Evolutionary conservation across 2,113 vertebrate species (phyloP).

Genomic region (Saimiri boliviensis): DNA sequence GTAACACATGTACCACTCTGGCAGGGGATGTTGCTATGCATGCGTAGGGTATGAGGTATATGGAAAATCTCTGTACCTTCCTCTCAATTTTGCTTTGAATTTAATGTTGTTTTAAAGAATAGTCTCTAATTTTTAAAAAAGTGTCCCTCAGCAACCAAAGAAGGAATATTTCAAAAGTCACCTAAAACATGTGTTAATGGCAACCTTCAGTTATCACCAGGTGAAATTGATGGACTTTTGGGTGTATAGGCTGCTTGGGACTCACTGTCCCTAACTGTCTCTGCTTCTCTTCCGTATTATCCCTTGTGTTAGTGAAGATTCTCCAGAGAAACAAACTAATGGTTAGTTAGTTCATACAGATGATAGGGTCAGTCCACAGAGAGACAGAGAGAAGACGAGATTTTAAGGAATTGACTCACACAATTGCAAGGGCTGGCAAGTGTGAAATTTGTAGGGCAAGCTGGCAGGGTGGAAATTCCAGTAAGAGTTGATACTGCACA

Average conservation of each 20-base stretch:
- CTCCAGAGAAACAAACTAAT: not conserved
- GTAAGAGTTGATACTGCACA: not conserved
- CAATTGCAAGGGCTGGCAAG: not conserved
- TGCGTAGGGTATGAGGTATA: no score
- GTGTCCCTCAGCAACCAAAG: not conserved
- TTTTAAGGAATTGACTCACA: not conserved
- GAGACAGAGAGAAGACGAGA: not conserved
- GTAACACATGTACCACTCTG: not conserved
- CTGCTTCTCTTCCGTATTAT: not conserved
- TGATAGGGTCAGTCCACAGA: not conserved
- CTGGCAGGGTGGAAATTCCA: not conserved
- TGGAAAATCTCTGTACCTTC: not conserved
- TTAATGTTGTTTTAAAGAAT: not conserved
- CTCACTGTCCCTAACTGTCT: not conserved
- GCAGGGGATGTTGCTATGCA: not conserved
- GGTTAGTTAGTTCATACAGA: not conserved
- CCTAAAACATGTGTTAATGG: not conserved
- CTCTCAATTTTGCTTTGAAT: not conserved
- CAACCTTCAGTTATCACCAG: accelerated
- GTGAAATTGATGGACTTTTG: not conserved
- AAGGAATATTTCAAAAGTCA: not conserved
- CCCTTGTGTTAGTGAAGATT: not conserved
- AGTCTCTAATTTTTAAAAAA: not conserved
- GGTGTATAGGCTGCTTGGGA: not conserved
- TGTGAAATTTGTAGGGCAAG: not conserved